phyloP scores from a whole-genome alignment of 2,113 vertebrate genomes.

The Leptodactylus fuscus region DNA sequence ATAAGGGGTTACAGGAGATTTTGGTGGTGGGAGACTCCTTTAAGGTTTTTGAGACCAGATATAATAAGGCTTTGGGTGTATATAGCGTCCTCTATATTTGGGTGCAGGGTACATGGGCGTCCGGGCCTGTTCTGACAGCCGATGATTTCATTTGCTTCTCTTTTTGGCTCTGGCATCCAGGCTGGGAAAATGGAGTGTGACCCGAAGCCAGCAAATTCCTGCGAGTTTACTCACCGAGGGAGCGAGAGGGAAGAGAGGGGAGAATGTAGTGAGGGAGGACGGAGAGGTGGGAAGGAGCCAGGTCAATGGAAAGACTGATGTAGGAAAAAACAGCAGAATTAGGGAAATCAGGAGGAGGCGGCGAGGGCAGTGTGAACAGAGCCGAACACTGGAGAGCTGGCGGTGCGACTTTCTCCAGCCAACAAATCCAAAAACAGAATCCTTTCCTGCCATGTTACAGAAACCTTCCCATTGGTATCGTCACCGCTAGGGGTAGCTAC shows the following conservation, averaged over 20 bases:
- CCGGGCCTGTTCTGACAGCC: neutral
- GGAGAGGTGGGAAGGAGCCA: no score
- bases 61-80: neutral
- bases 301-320: neutral
- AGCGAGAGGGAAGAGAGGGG: slow-evolving; percentile 51
- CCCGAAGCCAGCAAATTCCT: slow-evolving; percentile 55
- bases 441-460: no score
- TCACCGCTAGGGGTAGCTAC: no score
- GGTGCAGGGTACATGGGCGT: neutral
- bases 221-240: slow-evolving; percentile 39
- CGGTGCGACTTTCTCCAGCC: no score
- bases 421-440: no score
- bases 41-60: neutral
- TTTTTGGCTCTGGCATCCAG: slow-evolving; percentile 35
- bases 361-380: neutral
- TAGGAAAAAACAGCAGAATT: neutral
- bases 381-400: no score
- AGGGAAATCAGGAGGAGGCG: no score
- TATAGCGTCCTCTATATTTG: neutral
- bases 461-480: no score
- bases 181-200: slow-evolving; percentile 50
- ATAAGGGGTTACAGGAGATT: no score
- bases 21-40: no score
- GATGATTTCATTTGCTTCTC: slow-evolving; percentile 39
- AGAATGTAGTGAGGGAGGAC: neutral